phyloP scores from a whole-genome alignment of 2,113 vertebrate species.

The Dissostichus mawsoni region DNA sequence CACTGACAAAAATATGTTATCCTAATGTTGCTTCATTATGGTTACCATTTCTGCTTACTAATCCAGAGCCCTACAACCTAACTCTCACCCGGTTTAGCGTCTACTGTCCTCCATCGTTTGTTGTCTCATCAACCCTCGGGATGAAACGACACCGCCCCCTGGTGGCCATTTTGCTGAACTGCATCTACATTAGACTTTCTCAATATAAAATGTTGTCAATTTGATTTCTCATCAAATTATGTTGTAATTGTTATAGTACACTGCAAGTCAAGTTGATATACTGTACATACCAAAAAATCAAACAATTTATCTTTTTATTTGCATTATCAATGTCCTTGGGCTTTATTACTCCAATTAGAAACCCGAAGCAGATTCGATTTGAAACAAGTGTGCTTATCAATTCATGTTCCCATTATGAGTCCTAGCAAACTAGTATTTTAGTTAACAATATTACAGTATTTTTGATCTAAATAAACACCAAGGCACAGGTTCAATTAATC shows the following conservation, averaged over 20 bases:
- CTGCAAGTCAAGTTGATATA: neutral
- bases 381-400: neutral
- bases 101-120: conserved; percentile 11
- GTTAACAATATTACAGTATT: too few species aligned
- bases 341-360: neutral
- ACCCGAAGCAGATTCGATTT: neutral
- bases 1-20: neutral
- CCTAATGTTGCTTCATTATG: neutral
- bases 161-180: neutral
- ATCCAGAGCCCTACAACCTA: neutral
- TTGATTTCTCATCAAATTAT: neutral
- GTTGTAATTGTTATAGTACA: neutral
- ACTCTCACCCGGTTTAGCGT: neutral
- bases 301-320: neutral
- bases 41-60: neutral
- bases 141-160: conserved; percentile 41
- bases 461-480: neutral
- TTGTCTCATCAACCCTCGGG: neutral
- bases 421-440: too few species aligned
- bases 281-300: neutral
- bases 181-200: neutral
- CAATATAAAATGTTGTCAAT: too few species aligned
- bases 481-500: neutral
- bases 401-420: too few species aligned
- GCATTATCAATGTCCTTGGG: neutral